Evolutionary conservation across 1,140 invertebrate species (phyloP).

Genomic region (Oscheius sp.): DNA sequence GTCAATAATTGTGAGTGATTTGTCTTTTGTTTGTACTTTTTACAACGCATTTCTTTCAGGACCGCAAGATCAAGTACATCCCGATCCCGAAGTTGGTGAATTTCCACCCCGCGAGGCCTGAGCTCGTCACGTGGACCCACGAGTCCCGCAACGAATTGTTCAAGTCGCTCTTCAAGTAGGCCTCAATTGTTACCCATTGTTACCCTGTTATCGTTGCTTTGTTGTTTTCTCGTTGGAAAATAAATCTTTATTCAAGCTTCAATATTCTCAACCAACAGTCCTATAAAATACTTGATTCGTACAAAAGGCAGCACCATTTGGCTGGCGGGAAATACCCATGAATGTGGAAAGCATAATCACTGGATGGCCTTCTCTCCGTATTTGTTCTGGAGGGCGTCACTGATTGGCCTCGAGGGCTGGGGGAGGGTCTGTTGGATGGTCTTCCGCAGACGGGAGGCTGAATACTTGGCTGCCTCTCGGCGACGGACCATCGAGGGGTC

Average conservation of each 20-base stretch:
- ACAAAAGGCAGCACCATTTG: neutral
- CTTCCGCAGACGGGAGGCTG: constrained; percentile 31
- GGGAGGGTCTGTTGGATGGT: constrained; percentile 20
- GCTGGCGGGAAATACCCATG: neutral
- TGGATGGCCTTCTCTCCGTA: constrained; percentile 17
- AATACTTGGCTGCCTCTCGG: constrained; percentile 34
- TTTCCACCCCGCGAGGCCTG: constrained; percentile 65
- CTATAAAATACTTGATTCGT: neutral
- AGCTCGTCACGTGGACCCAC: constrained; percentile 50
- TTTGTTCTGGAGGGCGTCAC: constrained; percentile 19
- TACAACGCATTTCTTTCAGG: constrained; percentile 65
- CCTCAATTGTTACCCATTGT: too few relatives aligned
- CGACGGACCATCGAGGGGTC: constrained; percentile 89
- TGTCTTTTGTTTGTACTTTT: neutral
- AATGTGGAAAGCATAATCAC: neutral
- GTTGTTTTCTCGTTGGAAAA: neutral
- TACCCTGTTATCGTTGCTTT: neutral
- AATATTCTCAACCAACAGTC: neutral
- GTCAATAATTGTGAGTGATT: too few relatives aligned
- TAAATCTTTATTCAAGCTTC: neutral
- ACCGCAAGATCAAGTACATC: constrained; percentile 71
- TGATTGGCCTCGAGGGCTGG: neutral
- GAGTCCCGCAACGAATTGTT: constrained; percentile 57
- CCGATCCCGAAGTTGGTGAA: constrained; percentile 86
- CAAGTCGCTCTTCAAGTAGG: constrained; percentile 52